phyloP scores from a whole-genome alignment of 2,888 invertebrate genomes.

The Eueremaeus valkanovi region DNA sequence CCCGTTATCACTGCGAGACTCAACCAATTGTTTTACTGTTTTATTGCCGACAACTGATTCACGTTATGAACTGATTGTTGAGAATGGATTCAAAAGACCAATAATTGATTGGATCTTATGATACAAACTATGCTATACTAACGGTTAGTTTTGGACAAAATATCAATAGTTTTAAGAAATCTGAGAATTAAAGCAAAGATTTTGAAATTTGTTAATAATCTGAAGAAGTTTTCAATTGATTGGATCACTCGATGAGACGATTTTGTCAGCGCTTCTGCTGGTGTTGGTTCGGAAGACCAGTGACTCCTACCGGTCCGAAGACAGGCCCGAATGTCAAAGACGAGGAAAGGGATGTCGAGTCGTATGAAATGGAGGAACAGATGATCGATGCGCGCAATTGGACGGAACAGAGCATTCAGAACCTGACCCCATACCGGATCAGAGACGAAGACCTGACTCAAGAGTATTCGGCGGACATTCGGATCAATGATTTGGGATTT shows the following conservation, averaged over 20 bases:
- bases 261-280: background rate
- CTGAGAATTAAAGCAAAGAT: too few relatives aligned
- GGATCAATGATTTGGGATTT: background rate
- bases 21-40: too few relatives aligned
- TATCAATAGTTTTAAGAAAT: too few relatives aligned
- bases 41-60: too few relatives aligned
- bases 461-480: constrained; percentile 51
- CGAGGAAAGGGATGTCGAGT: background rate
- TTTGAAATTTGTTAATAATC: too few relatives aligned
- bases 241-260: background rate
- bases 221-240: too few relatives aligned
- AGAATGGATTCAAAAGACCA: too few relatives aligned
- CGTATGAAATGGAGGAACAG: background rate
- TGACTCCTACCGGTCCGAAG: background rate
- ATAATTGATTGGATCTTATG: too few relatives aligned
- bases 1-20: too few relatives aligned
- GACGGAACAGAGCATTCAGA: background rate
- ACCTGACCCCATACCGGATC: constrained; percentile 55
- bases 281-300: background rate
- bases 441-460: constrained; percentile 71
- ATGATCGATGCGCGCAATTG: background rate
- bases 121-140: too few relatives aligned
- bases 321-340: background rate
- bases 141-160: too few relatives aligned
- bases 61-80: too few relatives aligned